Evolutionary conservation across 92 coral and sea anemone genomes (phyloP), one percentile per base, ranked within the genome.

Genomic region (Meandrina meandrites): DNA sequence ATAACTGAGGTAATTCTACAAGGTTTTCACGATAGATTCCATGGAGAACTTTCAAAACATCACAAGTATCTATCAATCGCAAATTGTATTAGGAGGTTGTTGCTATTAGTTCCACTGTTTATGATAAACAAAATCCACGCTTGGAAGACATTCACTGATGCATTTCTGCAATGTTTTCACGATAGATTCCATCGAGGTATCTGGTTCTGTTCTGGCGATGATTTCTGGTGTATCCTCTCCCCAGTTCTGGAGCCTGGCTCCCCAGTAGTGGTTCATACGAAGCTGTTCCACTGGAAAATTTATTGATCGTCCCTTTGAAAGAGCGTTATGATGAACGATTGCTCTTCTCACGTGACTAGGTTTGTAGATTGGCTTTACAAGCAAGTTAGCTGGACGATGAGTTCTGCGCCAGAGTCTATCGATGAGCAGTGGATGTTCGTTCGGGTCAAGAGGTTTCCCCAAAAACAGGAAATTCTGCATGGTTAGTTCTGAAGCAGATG

Each of bases 211-310:
- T 75, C 80, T 90, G 1, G 37, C 34, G 2, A 93, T 28, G 76
- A 93, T 83, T 53, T 91, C 87, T 13, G 93, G 89, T 27, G 94
- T 93, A 56, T 93, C 94, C 16, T 91, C 96, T 4, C 94, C 96
- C 96, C 96, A 93, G 79, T 90, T 77, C 73, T 93, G 96, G 6
- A 93, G 79, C 24, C 96, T 75, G 1, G 94, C 94, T 4, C 96
- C 96, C 96, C 96, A 93, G 87, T 93, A 93, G 75, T 93, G 96
- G 74, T 93, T 90, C 86, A 93, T 16, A 22, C 96, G 93, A 22
- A 93, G 62, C 27, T 42, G 30, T 5, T 66, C 31, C 32, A 75
- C 80, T 9, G 83, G 88, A 60, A 88, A 75, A 32, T 90, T 87
- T 24, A 18, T 35, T 36, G 87, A 62, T 13, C 22, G 17, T 18